Base-by-base conservation (phyloP, 2,797 vertebrate genomes). In the Kryptolebias ocellatus region DNA sequence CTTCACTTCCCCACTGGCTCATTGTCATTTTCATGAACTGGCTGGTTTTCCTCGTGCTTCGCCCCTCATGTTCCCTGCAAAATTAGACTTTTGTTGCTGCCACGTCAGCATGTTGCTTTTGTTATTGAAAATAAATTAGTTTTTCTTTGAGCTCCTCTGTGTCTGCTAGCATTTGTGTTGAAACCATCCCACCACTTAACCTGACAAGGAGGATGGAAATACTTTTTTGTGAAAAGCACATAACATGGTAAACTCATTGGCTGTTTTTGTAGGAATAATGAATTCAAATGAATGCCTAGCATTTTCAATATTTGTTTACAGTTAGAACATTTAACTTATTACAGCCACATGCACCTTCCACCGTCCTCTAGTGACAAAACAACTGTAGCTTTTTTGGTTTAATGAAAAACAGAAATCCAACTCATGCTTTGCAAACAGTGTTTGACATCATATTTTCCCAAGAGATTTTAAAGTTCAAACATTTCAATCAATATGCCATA, bases 401-500 rank as follows among this genome's bases (percentile, higher is more conserved):
- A 5, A 10, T 11, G 2, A 9, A n/a, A 58, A 44, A 42, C 14
- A 29, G 14, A 55, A 39, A 12, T 16, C 3, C 7, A 39, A 39
- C 53, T 39, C 14, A 20, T 6, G 2, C 3, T 6, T 20, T 56
- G 34, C 5, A 63, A 4, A 64, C 4, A n/a, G 8, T 16, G 9
- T 42, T 39, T 15, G 31, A 42, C 16, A 64, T 54, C 55, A 64
- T 42, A 60, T 39, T 63, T 39, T 12, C 9, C 37, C 37, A 39
- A 24, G 27, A 11, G 15, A 59, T 55, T 2, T 74, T n/a, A 72
- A 68, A 78, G 39, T 56, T 70, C 60, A 67, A 72, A 52, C 47
- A 62, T 60, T 63, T 68, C 67, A 63, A 73, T 65, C 63, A 68
- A 14, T 20, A 76, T 17, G 52, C 46, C 37, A 64, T 27, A 44